A percentile compares a stretch with the other conserved stretches of the same genome.
Conservation (phyloP, 2,888 invertebrate genomes). For the Coleophora deauratella region DNA sequence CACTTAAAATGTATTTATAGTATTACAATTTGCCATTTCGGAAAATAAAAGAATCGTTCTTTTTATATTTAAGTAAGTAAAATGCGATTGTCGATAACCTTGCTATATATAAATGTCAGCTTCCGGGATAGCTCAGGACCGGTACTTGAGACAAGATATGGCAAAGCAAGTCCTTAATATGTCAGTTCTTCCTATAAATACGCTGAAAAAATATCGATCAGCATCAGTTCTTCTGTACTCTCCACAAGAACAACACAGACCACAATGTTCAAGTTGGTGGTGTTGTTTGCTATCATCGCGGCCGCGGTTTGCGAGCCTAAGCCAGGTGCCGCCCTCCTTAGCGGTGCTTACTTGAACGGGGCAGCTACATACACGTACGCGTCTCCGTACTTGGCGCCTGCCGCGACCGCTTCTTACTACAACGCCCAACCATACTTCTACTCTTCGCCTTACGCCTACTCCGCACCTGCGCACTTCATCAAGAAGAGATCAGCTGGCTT, state of each 20-base stretch:
- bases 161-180: slow-evolving; percentile 36
- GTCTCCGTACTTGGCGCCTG: not conserved
- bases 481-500: slow-evolving; percentile 2
- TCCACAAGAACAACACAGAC: slow-evolving; percentile 44
- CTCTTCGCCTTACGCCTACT: slow-evolving; percentile 11
- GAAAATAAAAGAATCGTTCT: too few species aligned
- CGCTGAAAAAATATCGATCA: slow-evolving; percentile 21
- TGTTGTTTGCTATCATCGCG: slow-evolving; percentile 75
- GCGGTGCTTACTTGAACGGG: slow-evolving; percentile 19
- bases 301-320: slow-evolving; percentile 63
- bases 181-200: slow-evolving; percentile 57
- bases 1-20: too few species aligned
- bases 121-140: slow-evolving; percentile 56
- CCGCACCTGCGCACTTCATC: slow-evolving; percentile 6
- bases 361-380: not conserved
- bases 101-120: slow-evolving; percentile 52
- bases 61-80: too few species aligned
- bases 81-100: slow-evolving; percentile 34
- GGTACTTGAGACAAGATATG: slow-evolving; percentile 49
- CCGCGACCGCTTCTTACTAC: not conserved
- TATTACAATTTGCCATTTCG: too few species aligned
- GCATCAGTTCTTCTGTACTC: slow-evolving; percentile 45
- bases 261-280: slow-evolving; percentile 70
- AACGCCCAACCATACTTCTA: not conserved
- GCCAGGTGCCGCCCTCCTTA: slow-evolving; percentile 25